A percentile compares a stretch with the other conserved stretches of the same genome.
Evolutionary conservation across 2,797 vertebrate genomes (phyloP).

Genomic region (Crocodylus rhombifer): DNA sequence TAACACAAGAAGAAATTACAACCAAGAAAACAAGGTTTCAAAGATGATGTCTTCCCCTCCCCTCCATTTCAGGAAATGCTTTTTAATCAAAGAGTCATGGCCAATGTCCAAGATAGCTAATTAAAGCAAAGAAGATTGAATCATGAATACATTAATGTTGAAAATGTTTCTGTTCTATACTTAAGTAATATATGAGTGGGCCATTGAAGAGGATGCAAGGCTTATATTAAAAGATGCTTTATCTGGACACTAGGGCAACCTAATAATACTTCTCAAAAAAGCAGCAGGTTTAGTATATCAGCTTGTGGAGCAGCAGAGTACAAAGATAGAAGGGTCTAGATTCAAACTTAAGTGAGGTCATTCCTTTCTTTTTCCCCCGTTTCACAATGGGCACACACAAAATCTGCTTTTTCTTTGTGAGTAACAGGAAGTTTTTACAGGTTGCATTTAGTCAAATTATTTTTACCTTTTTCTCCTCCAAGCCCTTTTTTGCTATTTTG

Average conservation of each 20-base stretch:
- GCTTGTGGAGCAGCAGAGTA: constrained; percentile 1
- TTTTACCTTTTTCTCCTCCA: not conserved
- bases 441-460: not conserved
- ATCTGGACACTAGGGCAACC: not conserved
- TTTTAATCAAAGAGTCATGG: constrained; percentile 62
- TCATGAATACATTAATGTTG: constrained; percentile 35
- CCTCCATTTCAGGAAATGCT: constrained; percentile 45
- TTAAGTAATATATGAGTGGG: not conserved
- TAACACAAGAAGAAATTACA: constrained; percentile 54
- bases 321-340: not conserved
- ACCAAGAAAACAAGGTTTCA: constrained; percentile 27
- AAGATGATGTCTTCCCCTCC: not conserved
- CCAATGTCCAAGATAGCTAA: constrained; percentile 31
- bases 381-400: not conserved
- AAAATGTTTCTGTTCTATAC: constrained; percentile 6
- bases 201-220: not conserved
- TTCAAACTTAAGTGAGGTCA: not conserved
- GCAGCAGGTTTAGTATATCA: not conserved
- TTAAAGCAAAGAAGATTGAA: constrained; percentile 60
- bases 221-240: constrained; percentile 26
- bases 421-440: not conserved
- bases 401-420: not conserved
- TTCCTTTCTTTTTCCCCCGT: not conserved
- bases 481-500: not conserved
- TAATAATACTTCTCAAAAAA: constrained; percentile 16